A percentile compares a stretch with the other conserved stretches of the same genome.
Evolutionary conservation across 2,888 invertebrate species (phyloP).

Genomic region (Tethea ocularis): DNA sequence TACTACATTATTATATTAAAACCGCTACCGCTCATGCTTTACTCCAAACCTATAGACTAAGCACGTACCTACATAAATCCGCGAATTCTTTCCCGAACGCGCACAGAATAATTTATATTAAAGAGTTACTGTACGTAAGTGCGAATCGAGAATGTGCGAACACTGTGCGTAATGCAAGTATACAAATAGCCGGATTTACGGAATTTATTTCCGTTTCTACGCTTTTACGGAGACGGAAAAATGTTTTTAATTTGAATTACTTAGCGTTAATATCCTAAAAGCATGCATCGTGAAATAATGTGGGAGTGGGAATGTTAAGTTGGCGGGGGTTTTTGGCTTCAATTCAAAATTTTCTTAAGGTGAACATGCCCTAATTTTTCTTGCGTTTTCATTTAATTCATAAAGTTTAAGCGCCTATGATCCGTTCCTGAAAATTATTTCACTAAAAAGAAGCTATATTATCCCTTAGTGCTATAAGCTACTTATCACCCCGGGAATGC

Average conservation of each 20-base stretch:
- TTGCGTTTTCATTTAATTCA: too few species aligned
- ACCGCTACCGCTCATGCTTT: conserved; percentile 21
- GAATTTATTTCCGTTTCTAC: background rate
- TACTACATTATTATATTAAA: too few species aligned
- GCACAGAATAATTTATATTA: conserved; percentile 56
- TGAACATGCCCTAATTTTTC: too few species aligned
- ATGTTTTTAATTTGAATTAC: conserved; percentile 4
- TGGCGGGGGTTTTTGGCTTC: too few species aligned
- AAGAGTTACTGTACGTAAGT: conserved; percentile 36
- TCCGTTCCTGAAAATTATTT: too few species aligned
- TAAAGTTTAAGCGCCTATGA: too few species aligned
- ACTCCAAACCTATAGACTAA: conserved; percentile 26
- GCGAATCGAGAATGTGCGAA: conserved; percentile 30
- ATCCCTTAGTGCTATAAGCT: too few species aligned
- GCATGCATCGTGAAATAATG: too few species aligned
- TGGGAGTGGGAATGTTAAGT: too few species aligned
- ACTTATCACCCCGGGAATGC: too few species aligned
- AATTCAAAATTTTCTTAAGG: too few species aligned
- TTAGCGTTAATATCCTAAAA: background rate
- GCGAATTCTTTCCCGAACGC: conserved; percentile 49
- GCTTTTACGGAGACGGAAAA: background rate
- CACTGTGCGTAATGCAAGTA: conserved; percentile 35
- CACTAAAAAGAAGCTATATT: too few species aligned
- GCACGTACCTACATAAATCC: conserved; percentile 59
- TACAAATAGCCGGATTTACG: conserved; percentile 29